Evolutionary conservation across 2,113 vertebrate species (phyloP), one percentile per base, ranked within the genome.

Genomic region (Callocephalon fimbriatum): DNA sequence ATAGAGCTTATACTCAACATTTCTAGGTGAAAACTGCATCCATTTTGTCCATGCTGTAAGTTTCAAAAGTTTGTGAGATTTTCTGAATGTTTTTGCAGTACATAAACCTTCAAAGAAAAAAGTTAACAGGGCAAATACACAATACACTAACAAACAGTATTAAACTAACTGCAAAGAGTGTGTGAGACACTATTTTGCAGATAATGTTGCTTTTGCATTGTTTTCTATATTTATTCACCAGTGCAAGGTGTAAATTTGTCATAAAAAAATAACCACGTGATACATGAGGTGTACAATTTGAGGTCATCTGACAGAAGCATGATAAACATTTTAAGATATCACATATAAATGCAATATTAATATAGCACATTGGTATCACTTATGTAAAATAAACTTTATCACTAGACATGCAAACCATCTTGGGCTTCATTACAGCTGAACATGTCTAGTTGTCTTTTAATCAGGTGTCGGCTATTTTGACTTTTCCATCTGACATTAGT

Each of bases 1-100:
- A 95, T 97, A 97, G 61, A 97, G 97, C 98, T 98, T 98, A 98
- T 96, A 98, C 96, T 98, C 97, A 97, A 98, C 94, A 97, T 97
- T 97, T 98, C 97, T 96, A 97, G 97, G 95, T 96, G 97, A 97
- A 98, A 97, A 98, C 92, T 93, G 96, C 96, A 98, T 98, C 98
- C 98, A 97, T 95, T 98, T 98, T 98, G 97, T 98, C 98, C 98
- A 98, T 98, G 97, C 97, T 98, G 97, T 98, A 96, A 98, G 98
- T 96, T 98, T 96, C 84, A 97, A 98, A 96, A 98, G 95, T 98
- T 97, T 97, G 95, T 97, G 88, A 98, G 62, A 97, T 88, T 97
- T 98, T 96, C 97, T 97, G 90, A 95, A 91, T 96, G 90, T 97
- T 96, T 97, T 93, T 97, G 94, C 66, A 95, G 96, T 95, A 94